phyloP scores from a whole-genome alignment of 2,113 vertebrate genomes.

The Calidris pugnax region DNA sequence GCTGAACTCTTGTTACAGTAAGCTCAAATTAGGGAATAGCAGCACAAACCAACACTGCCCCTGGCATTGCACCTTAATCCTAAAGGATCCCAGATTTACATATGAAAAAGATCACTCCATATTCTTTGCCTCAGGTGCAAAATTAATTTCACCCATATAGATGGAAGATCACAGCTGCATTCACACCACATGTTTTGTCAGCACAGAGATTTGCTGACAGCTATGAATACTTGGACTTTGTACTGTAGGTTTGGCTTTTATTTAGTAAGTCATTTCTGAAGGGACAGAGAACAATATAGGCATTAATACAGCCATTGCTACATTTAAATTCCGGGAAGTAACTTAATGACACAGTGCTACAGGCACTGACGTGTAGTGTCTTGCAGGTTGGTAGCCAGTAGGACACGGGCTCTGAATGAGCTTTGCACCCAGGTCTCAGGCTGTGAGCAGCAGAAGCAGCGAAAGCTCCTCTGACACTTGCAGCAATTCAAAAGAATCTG shows the following conservation, averaged over 20 bases:
- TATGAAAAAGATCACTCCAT: background rate
- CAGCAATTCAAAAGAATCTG: background rate
- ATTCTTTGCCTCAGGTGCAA: slow-evolving; percentile 1
- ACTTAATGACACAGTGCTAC: background rate
- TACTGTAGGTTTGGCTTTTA: background rate
- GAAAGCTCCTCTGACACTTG: background rate
- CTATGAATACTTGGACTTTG: background rate
- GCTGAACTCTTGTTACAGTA: background rate
- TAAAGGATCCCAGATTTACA: background rate
- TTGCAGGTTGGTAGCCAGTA: background rate
- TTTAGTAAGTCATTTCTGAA: background rate
- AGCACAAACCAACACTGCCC: background rate
- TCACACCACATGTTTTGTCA: background rate
- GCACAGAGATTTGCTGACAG: background rate
- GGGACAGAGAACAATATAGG: background rate
- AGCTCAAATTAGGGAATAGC: background rate
- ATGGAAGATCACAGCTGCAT: background rate
- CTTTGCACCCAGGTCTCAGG: background rate
- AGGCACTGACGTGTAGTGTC: background rate
- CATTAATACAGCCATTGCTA: background rate
- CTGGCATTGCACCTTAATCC: background rate
- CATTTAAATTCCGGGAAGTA: background rate
- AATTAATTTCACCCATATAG: background rate
- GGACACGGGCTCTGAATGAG: background rate
- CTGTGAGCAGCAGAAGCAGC: background rate